These are phyloP conservation scores for Lepidurus arcticus DNA, from an alignment of 1,140 invertebrate species.

Conservation along the genomic window DNA sequence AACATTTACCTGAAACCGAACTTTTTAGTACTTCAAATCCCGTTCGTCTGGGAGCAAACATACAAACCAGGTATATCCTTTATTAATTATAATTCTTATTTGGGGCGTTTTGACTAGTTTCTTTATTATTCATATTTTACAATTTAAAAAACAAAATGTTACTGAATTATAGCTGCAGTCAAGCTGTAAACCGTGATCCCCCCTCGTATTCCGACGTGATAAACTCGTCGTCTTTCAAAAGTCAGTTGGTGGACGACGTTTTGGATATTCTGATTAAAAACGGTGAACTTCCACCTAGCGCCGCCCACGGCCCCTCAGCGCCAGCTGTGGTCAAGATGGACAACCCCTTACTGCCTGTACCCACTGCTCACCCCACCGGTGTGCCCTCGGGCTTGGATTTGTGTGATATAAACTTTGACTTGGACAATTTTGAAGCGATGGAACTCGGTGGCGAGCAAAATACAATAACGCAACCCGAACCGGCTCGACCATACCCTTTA, in stretches of 20 bases:
- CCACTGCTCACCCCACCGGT: conserved; percentile 43
- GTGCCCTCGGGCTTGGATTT: conserved; percentile 42
- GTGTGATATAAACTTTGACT: conserved; percentile 25
- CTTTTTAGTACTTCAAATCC: conserved; percentile 15
- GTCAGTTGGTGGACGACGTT: conserved; percentile 88
- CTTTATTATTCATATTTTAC: no score
- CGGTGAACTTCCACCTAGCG: conserved; percentile 82
- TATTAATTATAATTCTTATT: background rate
- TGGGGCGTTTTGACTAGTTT: no score
- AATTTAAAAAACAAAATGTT: background rate
- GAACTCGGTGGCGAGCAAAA: conserved; percentile 34
- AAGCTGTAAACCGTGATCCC: background rate
- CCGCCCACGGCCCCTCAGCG: conserved; percentile 67
- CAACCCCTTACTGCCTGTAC: conserved; percentile 2
- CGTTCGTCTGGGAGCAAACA: background rate
- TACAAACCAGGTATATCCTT: background rate
- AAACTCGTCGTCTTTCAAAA: conserved; percentile 53
- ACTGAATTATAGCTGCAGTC: background rate
- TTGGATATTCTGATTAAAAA: conserved; percentile 91
- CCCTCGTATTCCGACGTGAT: conserved; percentile 11
- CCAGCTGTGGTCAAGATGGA: conserved; percentile 52
- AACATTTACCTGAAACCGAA: conserved; percentile 4
- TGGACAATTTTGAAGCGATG: conserved; percentile 33
- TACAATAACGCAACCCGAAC: conserved; percentile 1
- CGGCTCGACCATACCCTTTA: conserved; percentile 24